Percentiles rank a stretch among this genome's conserved stretches.
phyloP scores from a whole-genome alignment of 2,113 vertebrate species.

The Isichthys henryi region DNA sequence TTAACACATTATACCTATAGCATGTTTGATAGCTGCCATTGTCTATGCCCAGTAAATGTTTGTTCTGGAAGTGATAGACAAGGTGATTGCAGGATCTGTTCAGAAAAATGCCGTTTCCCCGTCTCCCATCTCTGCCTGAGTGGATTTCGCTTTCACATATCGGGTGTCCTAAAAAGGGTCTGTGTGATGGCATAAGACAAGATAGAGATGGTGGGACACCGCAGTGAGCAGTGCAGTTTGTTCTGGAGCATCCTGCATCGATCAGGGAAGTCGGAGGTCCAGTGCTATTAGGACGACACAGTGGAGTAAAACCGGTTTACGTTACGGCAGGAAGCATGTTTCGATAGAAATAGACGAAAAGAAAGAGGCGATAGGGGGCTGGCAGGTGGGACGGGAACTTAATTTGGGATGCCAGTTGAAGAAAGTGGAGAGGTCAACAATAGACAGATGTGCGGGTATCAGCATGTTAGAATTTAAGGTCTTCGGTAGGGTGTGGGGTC shows the following conservation, averaged over 20 bases:
- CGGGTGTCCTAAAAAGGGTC: not conserved
- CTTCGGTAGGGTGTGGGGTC: not conserved
- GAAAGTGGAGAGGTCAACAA: not conserved
- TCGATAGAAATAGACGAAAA: not conserved
- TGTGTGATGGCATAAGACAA: not conserved
- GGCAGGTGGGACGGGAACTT: not conserved
- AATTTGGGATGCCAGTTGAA: not conserved
- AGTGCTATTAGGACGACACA: not conserved
- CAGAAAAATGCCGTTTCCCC: not conserved
- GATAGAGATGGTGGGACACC: not conserved
- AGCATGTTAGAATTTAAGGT: not conserved
- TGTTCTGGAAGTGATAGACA: not conserved
- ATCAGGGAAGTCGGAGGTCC: not conserved
- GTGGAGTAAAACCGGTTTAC: not conserved
- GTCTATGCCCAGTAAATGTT: not conserved
- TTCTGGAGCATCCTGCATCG: too few relatives aligned
- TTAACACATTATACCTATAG: not conserved
- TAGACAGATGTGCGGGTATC: not conserved
- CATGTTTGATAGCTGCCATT: not conserved
- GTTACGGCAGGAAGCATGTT: not conserved
- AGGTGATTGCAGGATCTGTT: not conserved
- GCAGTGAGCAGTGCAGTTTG: not conserved
- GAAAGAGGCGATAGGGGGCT: not conserved
- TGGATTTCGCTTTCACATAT: not conserved
- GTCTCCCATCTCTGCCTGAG: not conserved